Conservation (phyloP, 2,113 vertebrate species). For the Corapipo altera region DNA sequence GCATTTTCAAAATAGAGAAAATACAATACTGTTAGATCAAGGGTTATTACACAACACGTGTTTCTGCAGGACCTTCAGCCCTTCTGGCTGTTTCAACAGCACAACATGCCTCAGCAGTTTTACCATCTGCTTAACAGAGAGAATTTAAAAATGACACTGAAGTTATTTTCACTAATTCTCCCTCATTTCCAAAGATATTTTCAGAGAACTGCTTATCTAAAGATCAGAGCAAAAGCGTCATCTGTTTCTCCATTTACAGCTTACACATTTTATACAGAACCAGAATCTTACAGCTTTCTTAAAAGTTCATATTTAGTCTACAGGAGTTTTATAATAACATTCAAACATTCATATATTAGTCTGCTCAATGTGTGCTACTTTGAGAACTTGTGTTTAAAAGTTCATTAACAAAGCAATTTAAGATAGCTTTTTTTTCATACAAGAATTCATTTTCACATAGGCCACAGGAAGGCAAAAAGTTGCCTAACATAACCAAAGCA, state of each 20-base stretch:
- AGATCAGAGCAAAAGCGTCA: not conserved
- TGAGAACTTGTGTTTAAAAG: not conserved
- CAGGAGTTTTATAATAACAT: not conserved
- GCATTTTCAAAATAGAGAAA: not conserved
- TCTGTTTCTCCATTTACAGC: not conserved
- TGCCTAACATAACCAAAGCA: not conserved
- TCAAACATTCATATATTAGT: not conserved
- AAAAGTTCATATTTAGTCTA: not conserved
- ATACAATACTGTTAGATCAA: not conserved
- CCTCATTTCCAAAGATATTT: not conserved
- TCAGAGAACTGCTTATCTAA: not conserved
- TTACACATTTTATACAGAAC: not conserved
- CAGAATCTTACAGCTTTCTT: not conserved
- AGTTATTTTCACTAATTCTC: constrained; percentile 14
- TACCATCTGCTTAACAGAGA: constrained; percentile 25
- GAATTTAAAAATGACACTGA: not conserved
- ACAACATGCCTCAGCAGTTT: constrained; percentile 31
- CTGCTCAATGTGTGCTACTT: not conserved
- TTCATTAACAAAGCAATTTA: not conserved
- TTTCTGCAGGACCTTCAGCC: not conserved
- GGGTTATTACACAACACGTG: not conserved
- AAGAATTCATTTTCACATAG: not conserved
- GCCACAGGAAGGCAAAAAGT: not conserved
- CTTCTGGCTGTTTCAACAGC: not conserved
- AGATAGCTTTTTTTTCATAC: not conserved